Conservation (phyloP, 2,113 vertebrate species). For the Notarius quadriscutis region DNA sequence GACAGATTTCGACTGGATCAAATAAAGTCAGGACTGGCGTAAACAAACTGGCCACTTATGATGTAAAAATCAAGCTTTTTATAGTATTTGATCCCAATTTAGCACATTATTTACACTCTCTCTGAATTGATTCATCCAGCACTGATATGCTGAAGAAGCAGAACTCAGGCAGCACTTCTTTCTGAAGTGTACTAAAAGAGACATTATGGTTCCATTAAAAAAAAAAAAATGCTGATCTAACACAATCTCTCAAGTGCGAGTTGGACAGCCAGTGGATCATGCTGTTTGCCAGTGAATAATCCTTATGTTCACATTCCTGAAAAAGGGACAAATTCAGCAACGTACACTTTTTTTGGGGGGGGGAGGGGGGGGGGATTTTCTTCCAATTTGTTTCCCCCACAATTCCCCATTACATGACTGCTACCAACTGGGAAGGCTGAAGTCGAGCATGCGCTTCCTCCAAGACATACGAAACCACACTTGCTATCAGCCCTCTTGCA, state of each 20-base stretch:
- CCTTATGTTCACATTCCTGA: background rate
- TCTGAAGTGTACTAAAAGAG: background rate
- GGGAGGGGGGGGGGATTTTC: no score
- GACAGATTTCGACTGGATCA: background rate
- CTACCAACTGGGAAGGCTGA: background rate
- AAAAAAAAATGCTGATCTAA: background rate
- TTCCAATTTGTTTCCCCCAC: background rate
- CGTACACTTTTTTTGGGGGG: background rate
- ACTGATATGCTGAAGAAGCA: background rate
- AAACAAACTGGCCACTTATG: background rate
- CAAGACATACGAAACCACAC: background rate
- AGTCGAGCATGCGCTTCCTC: background rate
- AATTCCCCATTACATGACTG: background rate
- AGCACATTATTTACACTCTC: no score
- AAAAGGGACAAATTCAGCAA: background rate
- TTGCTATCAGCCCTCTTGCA: background rate
- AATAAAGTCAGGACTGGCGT: background rate
- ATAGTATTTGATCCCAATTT: background rate
- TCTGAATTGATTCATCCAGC: background rate
- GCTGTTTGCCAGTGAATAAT: background rate
- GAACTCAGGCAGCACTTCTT: background rate
- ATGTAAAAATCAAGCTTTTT: background rate
- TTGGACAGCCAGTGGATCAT: background rate
- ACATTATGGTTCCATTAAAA: background rate
- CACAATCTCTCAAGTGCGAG: background rate